A percentile compares a stretch with the other conserved stretches of the same genome.
Evolutionary conservation across 2,113 vertebrate species (phyloP).

Genomic region (Rhea pennata): DNA sequence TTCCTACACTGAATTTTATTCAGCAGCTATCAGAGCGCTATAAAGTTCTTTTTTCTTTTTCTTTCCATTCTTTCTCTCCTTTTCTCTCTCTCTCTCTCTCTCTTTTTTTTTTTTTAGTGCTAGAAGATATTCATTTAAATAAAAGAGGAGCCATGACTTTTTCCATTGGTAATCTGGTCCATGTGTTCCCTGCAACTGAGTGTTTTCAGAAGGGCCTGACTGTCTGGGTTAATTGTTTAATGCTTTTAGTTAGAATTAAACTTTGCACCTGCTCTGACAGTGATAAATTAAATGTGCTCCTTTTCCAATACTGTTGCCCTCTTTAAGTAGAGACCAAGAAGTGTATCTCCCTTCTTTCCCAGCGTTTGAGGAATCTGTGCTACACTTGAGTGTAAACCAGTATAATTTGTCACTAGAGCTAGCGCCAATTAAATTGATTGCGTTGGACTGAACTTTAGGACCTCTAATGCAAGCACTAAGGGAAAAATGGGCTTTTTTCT

Average conservation of each 20-base stretch:
- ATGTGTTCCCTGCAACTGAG: conserved; percentile 80
- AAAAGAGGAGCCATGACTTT: conserved; percentile 67
- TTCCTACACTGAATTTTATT: conserved; percentile 62
- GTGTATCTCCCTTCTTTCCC: conserved; percentile 85
- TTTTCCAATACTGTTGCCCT: conserved; percentile 87
- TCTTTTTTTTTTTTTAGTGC: neutral
- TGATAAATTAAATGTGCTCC: conserved; percentile 89
- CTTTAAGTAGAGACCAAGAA: conserved; percentile 88
- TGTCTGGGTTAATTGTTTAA: conserved; percentile 90
- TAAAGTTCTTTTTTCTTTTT: conserved; percentile 63
- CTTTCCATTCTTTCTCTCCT: neutral
- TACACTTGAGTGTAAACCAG: conserved; percentile 89
- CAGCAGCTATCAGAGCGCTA: conserved; percentile 39
- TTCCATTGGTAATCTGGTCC: conserved; percentile 80
- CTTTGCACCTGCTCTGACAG: conserved; percentile 89
- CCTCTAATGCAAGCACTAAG: conserved; percentile 87
- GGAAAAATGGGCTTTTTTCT: conserved; percentile 87
- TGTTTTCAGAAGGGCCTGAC: conserved; percentile 83
- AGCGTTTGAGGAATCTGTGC: conserved; percentile 83
- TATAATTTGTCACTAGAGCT: conserved; percentile 95
- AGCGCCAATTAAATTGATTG: conserved; percentile 96
- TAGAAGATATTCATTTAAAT: conserved; percentile 71
- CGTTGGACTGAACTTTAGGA: conserved; percentile 91
- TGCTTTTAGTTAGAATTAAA: conserved; percentile 92
- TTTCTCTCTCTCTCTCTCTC: neutral